phyloP scores from a whole-genome alignment of 2,888 invertebrate species.

The Antheraea assamensis region DNA sequence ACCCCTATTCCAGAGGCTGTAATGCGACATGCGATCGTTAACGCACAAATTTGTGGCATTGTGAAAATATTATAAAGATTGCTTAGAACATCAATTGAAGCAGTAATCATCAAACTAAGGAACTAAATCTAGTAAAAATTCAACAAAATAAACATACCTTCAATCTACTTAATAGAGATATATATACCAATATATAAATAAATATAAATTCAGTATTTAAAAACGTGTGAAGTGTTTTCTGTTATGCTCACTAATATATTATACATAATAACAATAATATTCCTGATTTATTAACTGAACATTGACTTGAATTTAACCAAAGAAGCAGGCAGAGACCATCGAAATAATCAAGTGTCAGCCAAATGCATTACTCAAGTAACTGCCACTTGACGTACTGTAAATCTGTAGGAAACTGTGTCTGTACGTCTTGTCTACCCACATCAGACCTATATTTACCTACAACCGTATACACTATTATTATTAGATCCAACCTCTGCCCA shows the following conservation, averaged over 20 bases:
- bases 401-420: background rate
- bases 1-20: too few relatives aligned
- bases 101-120: background rate
- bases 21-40: too few relatives aligned
- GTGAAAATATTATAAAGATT: too few relatives aligned
- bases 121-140: too few relatives aligned
- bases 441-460: conserved; percentile 13
- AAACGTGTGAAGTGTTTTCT: background rate
- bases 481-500: conserved; percentile 47
- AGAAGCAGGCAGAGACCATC: background rate
- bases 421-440: background rate
- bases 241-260: too few relatives aligned
- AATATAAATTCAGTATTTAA: background rate
- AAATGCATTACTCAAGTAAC: background rate
- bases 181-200: background rate
- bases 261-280: background rate
- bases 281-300: background rate
- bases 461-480: conserved; percentile 28
- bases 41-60: too few relatives aligned
- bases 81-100: background rate
- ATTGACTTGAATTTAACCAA: background rate
- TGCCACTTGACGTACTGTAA: background rate
- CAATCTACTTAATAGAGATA: too few relatives aligned
- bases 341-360: background rate
- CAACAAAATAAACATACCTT: too few relatives aligned